Evolutionary conservation across 2,113 vertebrate genomes (phyloP), one percentile per base, ranked within the genome.

Genomic region (Chaetops frenatus): DNA sequence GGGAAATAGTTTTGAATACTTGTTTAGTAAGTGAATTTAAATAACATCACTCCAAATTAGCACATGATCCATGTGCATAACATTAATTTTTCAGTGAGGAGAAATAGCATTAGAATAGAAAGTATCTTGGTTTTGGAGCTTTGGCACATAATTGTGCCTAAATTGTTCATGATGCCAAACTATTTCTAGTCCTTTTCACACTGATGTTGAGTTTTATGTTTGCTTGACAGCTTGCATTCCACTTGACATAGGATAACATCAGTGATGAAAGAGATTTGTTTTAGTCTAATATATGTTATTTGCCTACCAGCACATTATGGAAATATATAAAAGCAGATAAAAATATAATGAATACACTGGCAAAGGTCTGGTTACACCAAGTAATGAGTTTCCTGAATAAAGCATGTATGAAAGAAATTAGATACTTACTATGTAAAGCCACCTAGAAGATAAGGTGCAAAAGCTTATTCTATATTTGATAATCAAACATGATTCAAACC

Each of bases 71-170:
- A 86, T 81, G 44, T 24, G 56, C 27, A 81, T 88, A 88, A 28
- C 29, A 83, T 50, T 76, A 22, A n/a, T 62, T 36, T 84, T 67
- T 74, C 86, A 88, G 60, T 77, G 27, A 74, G 61, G 47, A 89
- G 33, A 96, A 88, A 94, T 23, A 20, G 60, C 20, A 56, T 80
- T 80, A 94, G 80, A 60, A 71, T 53, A 36, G 65, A 44, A 79
- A 42, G 56, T 31, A 56, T 31, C 33, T 9, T 58, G 80, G 33
- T 71, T 84, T 95, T 57, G 71, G 61, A 70, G 29, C 28, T 96
- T 90, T 97, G 89, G 88, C 50, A 96, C 69, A 70, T 81, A 90
- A 67, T 79, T 94, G 45, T 70, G 62, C 81, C 51, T 94, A 94
- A 95, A 90, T 66, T 18, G 78, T 71, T 58, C 36, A 48, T 57